Base-by-base conservation (phyloP, 30 jellyfish, hydroid and myxozoan species). In the Nemopilema nomurai region DNA sequence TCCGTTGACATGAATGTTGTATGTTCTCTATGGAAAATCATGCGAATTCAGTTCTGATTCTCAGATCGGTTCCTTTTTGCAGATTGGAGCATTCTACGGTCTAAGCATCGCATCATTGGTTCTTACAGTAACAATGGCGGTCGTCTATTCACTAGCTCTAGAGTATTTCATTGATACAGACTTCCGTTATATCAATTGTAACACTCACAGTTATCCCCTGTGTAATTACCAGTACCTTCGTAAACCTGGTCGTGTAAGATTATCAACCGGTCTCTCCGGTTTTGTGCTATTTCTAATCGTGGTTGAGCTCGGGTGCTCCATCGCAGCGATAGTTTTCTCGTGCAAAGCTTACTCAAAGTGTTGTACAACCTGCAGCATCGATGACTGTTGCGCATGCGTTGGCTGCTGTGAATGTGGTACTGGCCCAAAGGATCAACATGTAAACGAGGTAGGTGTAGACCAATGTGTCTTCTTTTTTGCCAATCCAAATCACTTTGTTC, bases 321-420 rank as follows among this genome's bases (percentile, higher is more conserved):
- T 53, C 32, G 53, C n/a, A 21, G 72, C 87, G 21, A 29, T 53
- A 27, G 87, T 77, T 17, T 49, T 77, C 18, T 62, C 87, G 22
- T 77, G 74, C 63, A 77, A 53, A 63, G 76, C 87, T 19, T 77
- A 77, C 33, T 77, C 69, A 62, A 77, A 77, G 62, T 77, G 76
- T 28, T 77, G 87, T 29, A 77, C 22, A 50, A 51, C 87, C 9
- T 77, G 87, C 25, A 49, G 62, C 28, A 20, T 18, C 74, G 32
- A 26, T 62, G 87, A 77, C 31, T 53, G 77, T 64, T 21, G 76
- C 53, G 21, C 87, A 9, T 77, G 76, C 77, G 19, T 63, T 23
- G 87, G 87, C 18, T 77, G 87, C 65, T 77, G 87, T 77, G 87
- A 77, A 53, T 77, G 87, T 31, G 87, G n/a, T 18, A 28, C 69